Evolutionary conservation across 2,113 vertebrate species (phyloP).

Genomic region (Crocuta crocuta): DNA sequence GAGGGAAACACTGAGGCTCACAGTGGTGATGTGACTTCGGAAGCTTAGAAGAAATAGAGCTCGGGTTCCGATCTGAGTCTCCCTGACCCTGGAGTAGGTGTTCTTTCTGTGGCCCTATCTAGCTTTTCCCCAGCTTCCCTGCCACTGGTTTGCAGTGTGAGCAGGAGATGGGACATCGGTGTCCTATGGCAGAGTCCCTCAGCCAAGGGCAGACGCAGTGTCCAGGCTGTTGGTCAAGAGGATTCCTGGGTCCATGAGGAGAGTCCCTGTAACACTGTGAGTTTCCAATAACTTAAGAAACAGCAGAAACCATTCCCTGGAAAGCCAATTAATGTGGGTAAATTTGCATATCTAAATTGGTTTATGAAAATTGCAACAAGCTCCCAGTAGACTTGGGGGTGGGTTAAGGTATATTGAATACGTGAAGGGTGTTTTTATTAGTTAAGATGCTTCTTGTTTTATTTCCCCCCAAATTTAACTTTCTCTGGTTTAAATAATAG

Average conservation of each 20-base stretch:
- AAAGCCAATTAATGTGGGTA: not conserved
- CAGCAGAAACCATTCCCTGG: not conserved
- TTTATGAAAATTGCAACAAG: not conserved
- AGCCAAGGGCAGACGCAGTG: not conserved
- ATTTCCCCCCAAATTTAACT: not conserved
- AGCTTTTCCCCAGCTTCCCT: not conserved
- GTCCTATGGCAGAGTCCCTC: not conserved
- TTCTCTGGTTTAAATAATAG: not conserved
- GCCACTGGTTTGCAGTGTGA: not conserved
- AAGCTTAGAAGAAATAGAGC: not conserved
- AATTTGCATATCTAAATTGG: conserved; percentile 52
- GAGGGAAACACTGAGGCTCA: not conserved
- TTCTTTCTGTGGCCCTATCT: not conserved
- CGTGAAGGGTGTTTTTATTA: not conserved
- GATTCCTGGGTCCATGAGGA: not conserved
- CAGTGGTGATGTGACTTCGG: not conserved
- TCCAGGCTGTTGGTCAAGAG: not conserved
- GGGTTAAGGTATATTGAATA: not conserved
- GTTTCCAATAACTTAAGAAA: not conserved
- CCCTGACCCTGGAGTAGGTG: not conserved
- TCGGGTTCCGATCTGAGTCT: not conserved
- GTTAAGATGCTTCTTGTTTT: not conserved
- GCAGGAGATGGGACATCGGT: not conserved
- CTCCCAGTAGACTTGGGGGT: not conserved
- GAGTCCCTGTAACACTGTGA: not conserved